A percentile compares a stretch with the other conserved stretches of the same genome.
Conservation (phyloP, 2,113 vertebrate genomes). For the Menidia beryllina region DNA sequence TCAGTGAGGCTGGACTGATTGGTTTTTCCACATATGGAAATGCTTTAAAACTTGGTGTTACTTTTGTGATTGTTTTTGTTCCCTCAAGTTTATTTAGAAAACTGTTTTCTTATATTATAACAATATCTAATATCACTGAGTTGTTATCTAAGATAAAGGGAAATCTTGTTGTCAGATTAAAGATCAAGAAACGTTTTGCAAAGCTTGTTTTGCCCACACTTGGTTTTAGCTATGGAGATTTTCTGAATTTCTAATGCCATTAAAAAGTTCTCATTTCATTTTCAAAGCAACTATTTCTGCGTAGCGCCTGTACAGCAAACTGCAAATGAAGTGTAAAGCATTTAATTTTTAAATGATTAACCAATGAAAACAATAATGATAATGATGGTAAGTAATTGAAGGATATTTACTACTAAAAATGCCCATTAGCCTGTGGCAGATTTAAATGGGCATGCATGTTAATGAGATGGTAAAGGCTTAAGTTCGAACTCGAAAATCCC, state of each 20-base stretch:
- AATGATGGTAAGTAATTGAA: constrained; percentile 11
- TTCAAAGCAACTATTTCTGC: background rate
- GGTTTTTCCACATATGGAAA: background rate
- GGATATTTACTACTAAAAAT: constrained; percentile 8
- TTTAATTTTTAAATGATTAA: background rate
- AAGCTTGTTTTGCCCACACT: too few species aligned
- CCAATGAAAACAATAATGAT: constrained; percentile 1
- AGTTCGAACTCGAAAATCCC: background rate
- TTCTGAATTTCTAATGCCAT: background rate
- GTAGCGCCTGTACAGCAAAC: background rate
- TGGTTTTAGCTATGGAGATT: background rate
- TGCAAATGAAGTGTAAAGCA: background rate
- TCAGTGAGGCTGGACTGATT: too few species aligned
- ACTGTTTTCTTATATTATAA: too few species aligned
- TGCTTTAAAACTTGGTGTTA: background rate
- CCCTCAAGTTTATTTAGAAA: background rate
- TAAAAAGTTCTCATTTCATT: background rate
- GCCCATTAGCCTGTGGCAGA: background rate
- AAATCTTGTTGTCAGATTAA: too few species aligned
- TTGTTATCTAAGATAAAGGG: too few species aligned
- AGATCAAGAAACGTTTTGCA: too few species aligned
- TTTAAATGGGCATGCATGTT: constrained; percentile 7
- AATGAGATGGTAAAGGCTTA: background rate
- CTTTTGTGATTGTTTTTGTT: background rate
- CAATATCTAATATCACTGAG: too few species aligned